phyloP scores from a whole-genome alignment of 2,113 vertebrate species.

The Ictalurus furcatus region DNA sequence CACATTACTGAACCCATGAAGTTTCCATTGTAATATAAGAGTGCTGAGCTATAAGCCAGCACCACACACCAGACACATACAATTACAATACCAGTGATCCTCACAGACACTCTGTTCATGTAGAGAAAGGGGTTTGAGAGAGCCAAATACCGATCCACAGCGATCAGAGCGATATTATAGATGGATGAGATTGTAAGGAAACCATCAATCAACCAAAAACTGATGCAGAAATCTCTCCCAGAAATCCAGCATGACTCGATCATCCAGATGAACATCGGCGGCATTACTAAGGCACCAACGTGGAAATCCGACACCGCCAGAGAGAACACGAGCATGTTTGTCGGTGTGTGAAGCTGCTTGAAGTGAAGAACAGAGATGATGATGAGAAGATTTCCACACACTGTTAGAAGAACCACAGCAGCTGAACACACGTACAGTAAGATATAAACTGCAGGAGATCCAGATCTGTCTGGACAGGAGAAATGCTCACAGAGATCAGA shows the following conservation, averaged over 20 bases:
- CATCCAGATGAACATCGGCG: not conserved
- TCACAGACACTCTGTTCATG: not conserved
- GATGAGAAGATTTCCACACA: no score
- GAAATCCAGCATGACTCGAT: slow-evolving; percentile 1
- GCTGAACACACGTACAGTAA: no score
- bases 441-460: no score
- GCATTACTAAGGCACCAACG: not conserved
- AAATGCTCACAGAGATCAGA: no score
- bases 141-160: slow-evolving; percentile 33
- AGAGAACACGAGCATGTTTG: slow-evolving; percentile 48
- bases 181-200: not conserved
- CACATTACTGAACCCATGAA: not conserved
- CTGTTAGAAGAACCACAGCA: not conserved
- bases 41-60: no score
- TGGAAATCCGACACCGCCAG: slow-evolving; percentile 27
- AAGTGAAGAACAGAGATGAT: not conserved
- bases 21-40: no score
- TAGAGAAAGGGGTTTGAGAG: slow-evolving; percentile 49
- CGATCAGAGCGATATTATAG: slow-evolving; percentile 37
- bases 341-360: not conserved
- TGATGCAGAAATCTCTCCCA: slow-evolving; percentile 7
- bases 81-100: no score
- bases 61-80: no score
- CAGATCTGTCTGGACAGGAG: no score
- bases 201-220: not conserved